These are phyloP conservation scores for Paramormyrops kingsleyae DNA, from an alignment of 2,113 vertebrate species.

Conservation along the genomic window DNA sequence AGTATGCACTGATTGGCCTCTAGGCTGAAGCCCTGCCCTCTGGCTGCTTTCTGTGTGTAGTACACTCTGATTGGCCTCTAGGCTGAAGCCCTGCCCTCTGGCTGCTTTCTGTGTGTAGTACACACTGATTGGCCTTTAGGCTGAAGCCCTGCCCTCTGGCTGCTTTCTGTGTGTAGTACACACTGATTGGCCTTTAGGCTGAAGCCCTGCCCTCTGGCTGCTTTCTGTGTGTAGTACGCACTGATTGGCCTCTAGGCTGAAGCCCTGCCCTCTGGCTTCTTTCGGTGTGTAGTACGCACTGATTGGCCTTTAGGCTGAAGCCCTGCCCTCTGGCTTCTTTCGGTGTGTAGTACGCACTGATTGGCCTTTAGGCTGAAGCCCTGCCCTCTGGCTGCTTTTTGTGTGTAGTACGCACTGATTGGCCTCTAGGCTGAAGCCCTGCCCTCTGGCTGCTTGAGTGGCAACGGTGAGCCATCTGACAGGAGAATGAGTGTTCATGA, in stretches of 20 bases:
- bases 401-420: not conserved
- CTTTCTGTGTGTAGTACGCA: not conserved
- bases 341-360: not conserved
- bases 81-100: not conserved
- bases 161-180: not conserved
- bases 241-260: not conserved
- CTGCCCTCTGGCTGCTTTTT: not conserved
- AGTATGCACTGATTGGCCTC: not conserved
- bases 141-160: not conserved
- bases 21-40: not conserved
- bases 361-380: not conserved
- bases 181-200: not conserved
- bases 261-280: not conserved
- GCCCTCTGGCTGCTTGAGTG: not conserved
- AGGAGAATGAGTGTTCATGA: not conserved
- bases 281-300: not conserved
- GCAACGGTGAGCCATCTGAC: not conserved
- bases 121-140: not conserved
- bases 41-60: not conserved
- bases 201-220: not conserved
- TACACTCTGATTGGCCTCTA: not conserved
- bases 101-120: not conserved
- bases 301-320: not conserved
- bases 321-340: not conserved
- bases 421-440: not conserved